Conservation (phyloP, 2,888 invertebrate species). For the Oegoconia quadripuncta region DNA sequence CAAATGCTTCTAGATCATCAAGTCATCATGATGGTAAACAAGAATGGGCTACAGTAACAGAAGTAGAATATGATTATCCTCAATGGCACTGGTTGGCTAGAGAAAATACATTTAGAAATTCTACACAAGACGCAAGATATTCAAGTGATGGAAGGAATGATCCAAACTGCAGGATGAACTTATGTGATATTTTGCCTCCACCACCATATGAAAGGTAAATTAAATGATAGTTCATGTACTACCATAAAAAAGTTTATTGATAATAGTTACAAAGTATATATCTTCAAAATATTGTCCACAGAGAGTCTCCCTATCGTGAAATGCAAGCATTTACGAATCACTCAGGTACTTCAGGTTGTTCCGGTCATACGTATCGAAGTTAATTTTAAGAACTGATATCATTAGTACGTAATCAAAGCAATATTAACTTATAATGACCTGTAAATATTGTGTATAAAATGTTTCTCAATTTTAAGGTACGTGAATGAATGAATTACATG, state of each 20-base stretch:
- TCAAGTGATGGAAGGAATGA: constrained; percentile 56
- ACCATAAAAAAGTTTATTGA: too few relatives aligned
- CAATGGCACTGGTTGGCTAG: constrained; percentile 74
- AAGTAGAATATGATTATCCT: constrained; percentile 72
- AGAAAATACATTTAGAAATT: constrained; percentile 67
- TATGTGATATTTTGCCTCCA: constrained; percentile 68
- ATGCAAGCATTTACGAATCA: constrained; percentile 63
- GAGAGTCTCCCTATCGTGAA: constrained; percentile 68
- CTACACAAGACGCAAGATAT: constrained; percentile 50
- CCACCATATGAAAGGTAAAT: constrained; percentile 72
- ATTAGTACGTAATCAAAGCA: constrained; percentile 72
- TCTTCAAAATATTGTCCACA: constrained; percentile 35
- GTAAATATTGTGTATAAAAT: constrained; percentile 67
- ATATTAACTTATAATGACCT: constrained; percentile 58
- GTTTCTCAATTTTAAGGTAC: constrained; percentile 20
- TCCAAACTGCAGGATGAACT: constrained; percentile 68
- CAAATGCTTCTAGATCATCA: constrained; percentile 65
- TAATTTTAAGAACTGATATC: constrained; percentile 63
- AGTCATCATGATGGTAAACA: constrained; percentile 66
- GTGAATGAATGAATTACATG: too few relatives aligned
- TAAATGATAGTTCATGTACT: background rate
- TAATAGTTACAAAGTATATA: background rate
- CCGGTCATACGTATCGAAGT: constrained; percentile 66
- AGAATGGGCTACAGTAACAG: constrained; percentile 65
- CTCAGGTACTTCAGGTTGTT: constrained; percentile 71